phyloP scores from a whole-genome alignment of 2,888 invertebrate species.

The Apodemia zela region DNA sequence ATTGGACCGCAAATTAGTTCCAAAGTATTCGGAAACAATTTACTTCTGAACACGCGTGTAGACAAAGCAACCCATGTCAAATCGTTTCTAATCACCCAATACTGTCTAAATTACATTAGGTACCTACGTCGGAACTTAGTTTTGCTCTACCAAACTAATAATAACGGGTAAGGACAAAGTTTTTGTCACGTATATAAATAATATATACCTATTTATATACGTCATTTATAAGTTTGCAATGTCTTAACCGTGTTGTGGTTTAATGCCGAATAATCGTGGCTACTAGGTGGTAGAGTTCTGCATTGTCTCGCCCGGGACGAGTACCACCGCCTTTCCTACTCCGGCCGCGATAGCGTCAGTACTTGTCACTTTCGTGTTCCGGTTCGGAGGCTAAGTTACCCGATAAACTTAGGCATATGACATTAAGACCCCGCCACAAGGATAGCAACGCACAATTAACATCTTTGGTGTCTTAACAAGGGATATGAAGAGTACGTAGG shows the following conservation, averaged over 20 bases:
- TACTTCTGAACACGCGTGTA: constrained; percentile 3
- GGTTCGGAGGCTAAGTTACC: too few species aligned
- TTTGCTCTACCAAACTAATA: constrained; percentile 8
- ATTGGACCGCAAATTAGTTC: constrained; percentile 2
- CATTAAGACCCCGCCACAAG: too few species aligned
- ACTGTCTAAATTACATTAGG: background rate
- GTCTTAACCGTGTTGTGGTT: background rate
- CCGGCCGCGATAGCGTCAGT: too few species aligned
- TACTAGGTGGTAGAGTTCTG: too few species aligned
- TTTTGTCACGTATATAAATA: constrained; percentile 2
- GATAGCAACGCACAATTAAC: too few species aligned
- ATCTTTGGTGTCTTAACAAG: too few species aligned
- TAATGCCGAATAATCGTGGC: background rate
- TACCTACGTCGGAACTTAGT: constrained; percentile 10
- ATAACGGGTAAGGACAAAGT: constrained; percentile 2
- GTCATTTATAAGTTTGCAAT: background rate
- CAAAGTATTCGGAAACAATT: background rate
- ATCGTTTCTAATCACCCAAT: constrained; percentile 11
- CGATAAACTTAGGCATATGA: too few species aligned
- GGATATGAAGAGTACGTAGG: too few species aligned
- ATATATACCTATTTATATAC: background rate
- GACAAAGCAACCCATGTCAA: constrained; percentile 12
- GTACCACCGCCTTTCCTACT: too few species aligned
- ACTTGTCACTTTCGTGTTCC: too few species aligned
- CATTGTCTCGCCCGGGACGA: too few species aligned